These are phyloP conservation scores for Dynastes grantii DNA, from an alignment of 2,888 invertebrate species.

Conservation along the genomic window DNA sequence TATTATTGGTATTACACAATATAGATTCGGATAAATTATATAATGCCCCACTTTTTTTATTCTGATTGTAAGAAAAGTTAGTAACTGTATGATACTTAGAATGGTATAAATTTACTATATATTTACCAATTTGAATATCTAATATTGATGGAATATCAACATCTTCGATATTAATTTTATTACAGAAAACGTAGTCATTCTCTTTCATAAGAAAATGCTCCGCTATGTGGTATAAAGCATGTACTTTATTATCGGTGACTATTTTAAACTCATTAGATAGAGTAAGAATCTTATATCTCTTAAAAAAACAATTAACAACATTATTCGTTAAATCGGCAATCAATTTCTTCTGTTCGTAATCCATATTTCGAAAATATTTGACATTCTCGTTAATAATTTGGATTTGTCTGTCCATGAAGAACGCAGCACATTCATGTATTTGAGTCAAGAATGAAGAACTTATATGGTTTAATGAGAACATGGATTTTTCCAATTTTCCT, in stretches of 20 bases:
- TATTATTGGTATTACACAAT: conserved; percentile 31
- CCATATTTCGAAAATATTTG: conserved; percentile 72
- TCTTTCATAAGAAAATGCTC: conserved; percentile 37
- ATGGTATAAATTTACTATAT: conserved; percentile 46
- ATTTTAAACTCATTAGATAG: conserved; percentile 71
- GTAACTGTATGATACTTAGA: conserved; percentile 50
- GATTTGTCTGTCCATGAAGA: conserved; percentile 80
- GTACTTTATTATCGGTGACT: conserved; percentile 42
- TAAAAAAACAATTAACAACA: conserved; percentile 75
- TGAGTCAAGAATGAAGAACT: conserved; percentile 78
- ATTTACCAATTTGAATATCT: conserved; percentile 52
- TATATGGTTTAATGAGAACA: conserved; percentile 77
- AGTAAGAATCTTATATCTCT: conserved; percentile 74
- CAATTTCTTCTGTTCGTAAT: conserved; percentile 56
- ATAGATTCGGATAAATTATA: conserved; percentile 26
- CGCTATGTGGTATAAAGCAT: conserved; percentile 22
- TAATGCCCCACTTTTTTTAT: conserved; percentile 51
- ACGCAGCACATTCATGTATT: conserved; percentile 76
- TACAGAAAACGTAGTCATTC: not conserved
- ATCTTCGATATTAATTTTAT: conserved; percentile 16
- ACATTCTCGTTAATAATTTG: conserved; percentile 80
- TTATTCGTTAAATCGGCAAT: conserved; percentile 62
- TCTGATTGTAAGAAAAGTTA: conserved; percentile 46
- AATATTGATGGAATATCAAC: conserved; percentile 27
- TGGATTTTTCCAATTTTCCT: conserved; percentile 65